Percentiles rank a stretch among this genome's conserved stretches.
Conservation (phyloP, 2,888 invertebrate species). For the Lasioglossum lativentre region DNA sequence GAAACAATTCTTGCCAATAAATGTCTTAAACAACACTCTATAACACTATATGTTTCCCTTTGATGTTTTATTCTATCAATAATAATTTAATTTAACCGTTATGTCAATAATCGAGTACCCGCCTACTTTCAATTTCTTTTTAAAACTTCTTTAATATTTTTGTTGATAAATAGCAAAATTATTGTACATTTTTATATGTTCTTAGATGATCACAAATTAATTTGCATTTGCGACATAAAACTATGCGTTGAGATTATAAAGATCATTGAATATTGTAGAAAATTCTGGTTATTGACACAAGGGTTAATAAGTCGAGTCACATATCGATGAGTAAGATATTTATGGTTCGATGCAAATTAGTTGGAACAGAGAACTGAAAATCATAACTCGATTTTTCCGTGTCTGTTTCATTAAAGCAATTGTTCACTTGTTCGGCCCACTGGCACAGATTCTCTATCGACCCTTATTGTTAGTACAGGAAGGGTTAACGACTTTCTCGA, state of each 20-base stretch:
- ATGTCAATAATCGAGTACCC: too few relatives aligned
- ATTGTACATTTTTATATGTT: neutral
- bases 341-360: neutral
- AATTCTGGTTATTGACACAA: too few relatives aligned
- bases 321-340: neutral
- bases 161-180: neutral
- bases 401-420: neutral
- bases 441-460: neutral
- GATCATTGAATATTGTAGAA: too few relatives aligned
- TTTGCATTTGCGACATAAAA: too few relatives aligned
- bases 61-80: too few relatives aligned
- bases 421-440: neutral
- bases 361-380: neutral
- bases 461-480: neutral
- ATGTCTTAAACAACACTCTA: too few relatives aligned
- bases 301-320: neutral
- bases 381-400: neutral
- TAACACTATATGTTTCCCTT: too few relatives aligned
- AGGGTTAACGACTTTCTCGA: conserved; percentile 7
- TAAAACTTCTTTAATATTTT: neutral
- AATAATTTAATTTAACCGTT: too few relatives aligned
- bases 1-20: too few relatives aligned
- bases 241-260: too few relatives aligned
- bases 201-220: too few relatives aligned
- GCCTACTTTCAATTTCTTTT: too few relatives aligned